Evolutionary conservation across 1,140 invertebrate genomes (phyloP), one percentile per base, ranked within the genome.

Genomic region (Delia radicum): DNA sequence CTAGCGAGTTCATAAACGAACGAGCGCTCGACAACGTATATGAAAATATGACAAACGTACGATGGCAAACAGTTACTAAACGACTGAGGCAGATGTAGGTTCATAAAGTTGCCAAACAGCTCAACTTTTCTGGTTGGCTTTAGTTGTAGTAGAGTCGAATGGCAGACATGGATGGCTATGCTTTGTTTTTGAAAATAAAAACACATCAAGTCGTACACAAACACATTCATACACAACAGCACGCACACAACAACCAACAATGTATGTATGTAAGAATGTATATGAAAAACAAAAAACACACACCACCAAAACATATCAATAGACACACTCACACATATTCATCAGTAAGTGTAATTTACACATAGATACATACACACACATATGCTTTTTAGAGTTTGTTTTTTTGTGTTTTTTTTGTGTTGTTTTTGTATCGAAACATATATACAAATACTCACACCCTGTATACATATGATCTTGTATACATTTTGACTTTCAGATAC

Each of bases 61-160:
- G 81, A 83, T 83, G 81, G n/a, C n/a, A 82, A 84, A 84, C 82
- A 84, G 82, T 83, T 84, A 84, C 81, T 80, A 81, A 82, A 80
- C 82, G 82, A 83, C 78, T 84, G 82, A 74, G 62, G 74, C 74
- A 61, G n/a, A 83, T 80, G 74, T 78, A 73, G 81, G 74, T 80
- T 80, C 76, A 80, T 82, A 76, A 83, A 82, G 82, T 83, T 83
- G 82, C 82, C 81, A 83, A 83, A 79, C 73, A 74, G 48, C 73
- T 69, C 65, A 69, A 69, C 65, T 37, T 69, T 69, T 69, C 65
- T 69, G 65, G 65, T 69, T 69, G 29, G 65, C 18, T 33, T 55
- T 18, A 21, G 21, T 13, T 4, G n/a, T 21, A 7, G n/a, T 21
- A 21, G n/a, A 7, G 21, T 55, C n/a, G 46, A 18, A 7, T 55